Percentiles rank a stretch among this genome's conserved stretches.
phyloP scores from a whole-genome alignment of 2,888 invertebrate species.

The Andricus quercusramuli region DNA sequence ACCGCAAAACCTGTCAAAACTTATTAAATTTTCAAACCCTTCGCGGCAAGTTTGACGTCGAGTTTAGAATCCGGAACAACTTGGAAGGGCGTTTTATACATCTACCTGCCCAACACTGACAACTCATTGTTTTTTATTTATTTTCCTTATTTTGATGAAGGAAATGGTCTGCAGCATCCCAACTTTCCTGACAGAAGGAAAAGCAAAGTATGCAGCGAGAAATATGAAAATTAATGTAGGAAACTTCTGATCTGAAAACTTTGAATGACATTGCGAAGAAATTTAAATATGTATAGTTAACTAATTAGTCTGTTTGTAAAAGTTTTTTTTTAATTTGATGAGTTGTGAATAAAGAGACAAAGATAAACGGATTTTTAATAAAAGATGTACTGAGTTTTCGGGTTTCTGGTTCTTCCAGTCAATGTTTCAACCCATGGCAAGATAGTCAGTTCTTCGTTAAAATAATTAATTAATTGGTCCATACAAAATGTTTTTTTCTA shows the following conservation, averaged over 20 bases:
- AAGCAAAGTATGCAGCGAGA: background rate
- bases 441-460: too few relatives aligned
- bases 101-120: background rate
- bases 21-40: conserved; percentile 9
- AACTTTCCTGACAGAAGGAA: background rate
- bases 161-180: background rate
- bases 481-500: too few relatives aligned
- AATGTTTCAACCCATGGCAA: too few relatives aligned
- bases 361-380: too few relatives aligned
- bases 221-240: background rate
- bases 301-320: background rate
- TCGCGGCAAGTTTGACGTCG: background rate
- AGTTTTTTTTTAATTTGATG: too few relatives aligned
- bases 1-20: conserved; percentile 19
- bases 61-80: background rate
- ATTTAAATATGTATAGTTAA: background rate
- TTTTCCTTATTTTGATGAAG: background rate
- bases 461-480: too few relatives aligned
- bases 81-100: background rate
- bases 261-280: background rate
- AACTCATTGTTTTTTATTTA: background rate
- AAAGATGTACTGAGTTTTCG: too few relatives aligned
- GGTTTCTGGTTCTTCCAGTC: too few relatives aligned
- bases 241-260: background rate
- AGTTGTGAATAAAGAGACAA: too few relatives aligned